Conservation (phyloP, 2,888 invertebrate genomes). For the Cheilosia pagana region DNA sequence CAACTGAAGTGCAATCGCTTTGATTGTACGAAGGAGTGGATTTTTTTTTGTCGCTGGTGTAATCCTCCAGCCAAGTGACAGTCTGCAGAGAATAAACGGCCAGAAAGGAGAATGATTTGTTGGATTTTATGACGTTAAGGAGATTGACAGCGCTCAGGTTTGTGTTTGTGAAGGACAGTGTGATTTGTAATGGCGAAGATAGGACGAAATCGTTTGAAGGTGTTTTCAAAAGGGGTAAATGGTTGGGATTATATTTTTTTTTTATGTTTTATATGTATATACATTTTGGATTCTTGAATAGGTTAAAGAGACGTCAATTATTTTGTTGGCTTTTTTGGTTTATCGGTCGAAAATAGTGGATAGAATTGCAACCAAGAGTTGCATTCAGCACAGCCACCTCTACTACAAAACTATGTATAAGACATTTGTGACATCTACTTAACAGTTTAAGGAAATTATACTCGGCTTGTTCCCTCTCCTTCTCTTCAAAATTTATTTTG, state of each 20-base stretch:
- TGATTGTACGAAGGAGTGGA: constrained; percentile 50
- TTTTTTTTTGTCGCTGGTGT: constrained; percentile 25
- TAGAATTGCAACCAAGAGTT: too few species aligned
- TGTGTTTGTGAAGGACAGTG: constrained; percentile 23
- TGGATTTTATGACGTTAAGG: constrained; percentile 59
- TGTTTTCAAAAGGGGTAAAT: constrained; percentile 1
- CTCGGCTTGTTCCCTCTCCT: too few species aligned
- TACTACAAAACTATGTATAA: too few species aligned
- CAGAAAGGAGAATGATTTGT: constrained; percentile 64
- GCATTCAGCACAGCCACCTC: too few species aligned
- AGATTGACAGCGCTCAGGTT: constrained; percentile 53
- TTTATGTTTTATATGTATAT: too few species aligned
- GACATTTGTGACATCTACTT: too few species aligned
- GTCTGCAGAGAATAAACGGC: constrained; percentile 57
- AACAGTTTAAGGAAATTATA: too few species aligned
- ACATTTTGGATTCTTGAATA: too few species aligned
- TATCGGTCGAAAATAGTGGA: too few species aligned
- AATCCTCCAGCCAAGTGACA: constrained; percentile 63
- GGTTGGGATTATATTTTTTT: neutral
- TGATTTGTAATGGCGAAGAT: constrained; percentile 23
- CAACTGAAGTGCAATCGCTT: constrained; percentile 62
- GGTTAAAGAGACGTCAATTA: too few species aligned
- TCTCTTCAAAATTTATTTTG: too few species aligned
- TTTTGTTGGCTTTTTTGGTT: too few species aligned
- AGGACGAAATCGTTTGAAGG: neutral